Percentiles rank a stretch among this genome's conserved stretches.
phyloP scores from a whole-genome alignment of 37 sponge, comb jelly and placozoan species.

The Amphimedon queenslandica region DNA sequence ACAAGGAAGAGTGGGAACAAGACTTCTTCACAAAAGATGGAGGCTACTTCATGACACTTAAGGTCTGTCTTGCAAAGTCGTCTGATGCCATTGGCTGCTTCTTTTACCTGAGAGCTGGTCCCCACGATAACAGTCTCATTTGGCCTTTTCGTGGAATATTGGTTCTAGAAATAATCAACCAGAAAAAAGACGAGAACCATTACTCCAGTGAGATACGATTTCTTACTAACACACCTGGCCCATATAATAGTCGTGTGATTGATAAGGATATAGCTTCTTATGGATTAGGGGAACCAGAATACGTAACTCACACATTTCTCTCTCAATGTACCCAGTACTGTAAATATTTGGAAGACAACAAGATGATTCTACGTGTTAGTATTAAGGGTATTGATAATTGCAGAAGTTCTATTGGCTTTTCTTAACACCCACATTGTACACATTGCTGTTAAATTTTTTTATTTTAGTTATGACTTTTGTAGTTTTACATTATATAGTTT shows the following conservation, averaged over 20 bases:
- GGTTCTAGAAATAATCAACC: conserved; percentile 7
- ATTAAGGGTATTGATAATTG: no score
- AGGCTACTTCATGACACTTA: conserved; percentile 18
- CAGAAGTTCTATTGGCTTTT: no score
- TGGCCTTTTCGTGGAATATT: conserved; percentile 32
- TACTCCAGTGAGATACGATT: not conserved
- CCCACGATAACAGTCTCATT: conserved; percentile 14
- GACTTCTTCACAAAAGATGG: not conserved
- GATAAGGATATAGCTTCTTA: not conserved
- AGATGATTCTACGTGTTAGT: no score
- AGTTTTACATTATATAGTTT: no score
- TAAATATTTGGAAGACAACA: no score
- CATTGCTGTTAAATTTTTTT: no score
- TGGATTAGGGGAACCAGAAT: conserved; percentile 13
- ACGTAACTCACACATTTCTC: no score
- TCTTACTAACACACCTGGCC: not conserved
- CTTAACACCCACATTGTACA: no score
- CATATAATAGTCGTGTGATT: conserved; percentile 1
- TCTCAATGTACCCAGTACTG: no score
- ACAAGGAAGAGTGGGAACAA: not conserved
- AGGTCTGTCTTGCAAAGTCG: conserved; percentile 1
- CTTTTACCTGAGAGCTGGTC: conserved; percentile 7
- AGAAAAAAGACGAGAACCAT: conserved; percentile 1
- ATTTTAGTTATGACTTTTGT: no score
- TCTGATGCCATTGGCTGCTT: conserved; percentile 1